Evolutionary conservation across 1,140 invertebrate species (phyloP).

Genomic region (Drosophila ananassae): DNA sequence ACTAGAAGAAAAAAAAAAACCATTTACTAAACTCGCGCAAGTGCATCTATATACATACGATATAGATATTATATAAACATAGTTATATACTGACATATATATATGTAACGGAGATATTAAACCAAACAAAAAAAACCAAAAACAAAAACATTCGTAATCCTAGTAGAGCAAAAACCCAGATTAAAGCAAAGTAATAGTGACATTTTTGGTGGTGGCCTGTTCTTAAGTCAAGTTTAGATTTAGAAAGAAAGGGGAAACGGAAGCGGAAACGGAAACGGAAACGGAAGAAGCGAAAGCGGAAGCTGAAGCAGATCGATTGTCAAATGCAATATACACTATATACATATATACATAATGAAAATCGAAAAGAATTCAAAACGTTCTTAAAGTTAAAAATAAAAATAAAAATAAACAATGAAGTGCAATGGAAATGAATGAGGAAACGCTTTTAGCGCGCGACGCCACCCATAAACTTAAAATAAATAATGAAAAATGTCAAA

Average conservation of each 20-base stretch:
- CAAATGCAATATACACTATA: constrained; percentile 47
- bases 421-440: constrained; percentile 17
- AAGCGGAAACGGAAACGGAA: background rate
- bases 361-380: constrained; percentile 3
- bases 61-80: constrained; percentile 48
- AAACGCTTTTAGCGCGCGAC: constrained; percentile 74
- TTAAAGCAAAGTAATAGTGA: constrained; percentile 25
- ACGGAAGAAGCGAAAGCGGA: background rate
- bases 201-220: constrained; percentile 49
- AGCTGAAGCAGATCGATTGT: constrained; percentile 7
- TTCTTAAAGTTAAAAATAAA: constrained; percentile 1
- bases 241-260: constrained; percentile 21
- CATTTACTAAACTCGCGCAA: constrained; percentile 54
- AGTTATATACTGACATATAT: constrained; percentile 27
- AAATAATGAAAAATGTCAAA: background rate
- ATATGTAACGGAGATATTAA: constrained; percentile 26
- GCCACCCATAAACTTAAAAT: constrained; percentile 69
- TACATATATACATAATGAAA: constrained; percentile 13
- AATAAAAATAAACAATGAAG: background rate
- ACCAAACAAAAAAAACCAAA: background rate
- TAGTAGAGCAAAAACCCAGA: constrained; percentile 24
- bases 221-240: constrained; percentile 49
- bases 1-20: constrained; percentile 10
- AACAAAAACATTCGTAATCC: constrained; percentile 29
- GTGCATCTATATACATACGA: constrained; percentile 45